These are phyloP conservation scores for Penelope pileata DNA, from an alignment of 2,113 vertebrate genomes.

Conservation along the genomic window DNA sequence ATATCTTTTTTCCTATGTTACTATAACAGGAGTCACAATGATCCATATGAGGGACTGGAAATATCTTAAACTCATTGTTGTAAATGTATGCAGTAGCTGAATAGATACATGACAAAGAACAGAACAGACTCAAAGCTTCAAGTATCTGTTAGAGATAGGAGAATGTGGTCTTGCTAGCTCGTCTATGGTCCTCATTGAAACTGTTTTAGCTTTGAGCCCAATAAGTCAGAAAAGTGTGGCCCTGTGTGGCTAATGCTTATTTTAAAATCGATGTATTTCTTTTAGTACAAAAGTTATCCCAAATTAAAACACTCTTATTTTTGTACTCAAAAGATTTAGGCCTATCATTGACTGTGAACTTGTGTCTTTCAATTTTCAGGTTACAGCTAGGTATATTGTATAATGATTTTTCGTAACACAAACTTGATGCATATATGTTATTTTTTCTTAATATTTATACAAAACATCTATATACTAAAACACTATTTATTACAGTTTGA, in stretches of 20 bases:
- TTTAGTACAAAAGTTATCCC: background rate
- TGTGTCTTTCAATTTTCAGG: background rate
- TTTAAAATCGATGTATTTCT: background rate
- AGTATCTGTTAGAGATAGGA: background rate
- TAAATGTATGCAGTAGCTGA: background rate
- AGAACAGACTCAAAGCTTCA: background rate
- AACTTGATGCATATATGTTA: background rate
- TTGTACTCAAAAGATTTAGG: background rate
- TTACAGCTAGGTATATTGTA: background rate
- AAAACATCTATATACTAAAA: background rate
- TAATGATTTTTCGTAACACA: background rate
- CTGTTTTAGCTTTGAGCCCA: background rate
- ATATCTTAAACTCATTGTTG: background rate
- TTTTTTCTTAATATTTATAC: background rate
- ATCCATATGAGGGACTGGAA: fast-evolving
- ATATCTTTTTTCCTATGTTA: background rate
- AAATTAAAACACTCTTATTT: background rate
- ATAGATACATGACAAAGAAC: background rate
- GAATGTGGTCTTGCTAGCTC: background rate
- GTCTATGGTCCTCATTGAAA: background rate
- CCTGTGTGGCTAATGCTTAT: background rate
- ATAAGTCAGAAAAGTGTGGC: background rate
- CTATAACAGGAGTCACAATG: background rate
- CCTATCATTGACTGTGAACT: background rate
- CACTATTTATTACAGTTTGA: background rate